Base-by-base conservation (phyloP, 2,888 invertebrate species). In the Ophion slaviceki region DNA sequence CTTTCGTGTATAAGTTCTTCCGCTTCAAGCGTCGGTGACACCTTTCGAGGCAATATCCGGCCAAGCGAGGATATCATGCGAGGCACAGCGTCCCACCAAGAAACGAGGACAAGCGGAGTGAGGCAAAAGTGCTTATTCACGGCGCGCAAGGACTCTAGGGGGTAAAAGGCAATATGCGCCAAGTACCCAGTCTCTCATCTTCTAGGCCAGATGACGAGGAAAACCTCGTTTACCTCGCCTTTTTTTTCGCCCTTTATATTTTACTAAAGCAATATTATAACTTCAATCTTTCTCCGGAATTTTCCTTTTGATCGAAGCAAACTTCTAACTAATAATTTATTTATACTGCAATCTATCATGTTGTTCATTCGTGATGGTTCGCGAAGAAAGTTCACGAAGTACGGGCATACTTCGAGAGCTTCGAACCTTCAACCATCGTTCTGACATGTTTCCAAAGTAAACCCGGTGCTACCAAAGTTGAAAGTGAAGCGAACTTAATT, bases 121-220 rank as follows among this genome's bases (percentile, higher is more conserved):
- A 53, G 71, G 80, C 70, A 61, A 81, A 80, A 80, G 85, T 74
- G 77, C 81, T 80, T 87, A 85, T 87, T 85, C 84, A 85, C 76
- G 79, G 68, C 66, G 79, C 20, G 80, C 76, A 62, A 72, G 75
- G 74, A 81, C 84, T 78, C 57, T 28, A 24, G 74, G 80, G 74
- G 80, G 87, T 85, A 82, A 85, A 84, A 88, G 85, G 87, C 85
- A 88, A 88, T 88, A 88, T 88, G 80, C 87, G 83, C 84, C 28
- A 81, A 85, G 84, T 78, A 85, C 85, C 82, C 77, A 70, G 85
- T 82, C 82, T 80, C 87, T 83, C 87, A 80, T 80, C 72, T 85
- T 82, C 24, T 32, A 53, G 77, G 66, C 80, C 59, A 66, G 80
- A 72, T 78, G 74, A 77, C 79, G 75, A 78, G 81, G 82, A 71